These are phyloP conservation scores for Urocitellus parryii DNA, from an alignment of 2,113 vertebrate species.

Conservation along the genomic window DNA sequence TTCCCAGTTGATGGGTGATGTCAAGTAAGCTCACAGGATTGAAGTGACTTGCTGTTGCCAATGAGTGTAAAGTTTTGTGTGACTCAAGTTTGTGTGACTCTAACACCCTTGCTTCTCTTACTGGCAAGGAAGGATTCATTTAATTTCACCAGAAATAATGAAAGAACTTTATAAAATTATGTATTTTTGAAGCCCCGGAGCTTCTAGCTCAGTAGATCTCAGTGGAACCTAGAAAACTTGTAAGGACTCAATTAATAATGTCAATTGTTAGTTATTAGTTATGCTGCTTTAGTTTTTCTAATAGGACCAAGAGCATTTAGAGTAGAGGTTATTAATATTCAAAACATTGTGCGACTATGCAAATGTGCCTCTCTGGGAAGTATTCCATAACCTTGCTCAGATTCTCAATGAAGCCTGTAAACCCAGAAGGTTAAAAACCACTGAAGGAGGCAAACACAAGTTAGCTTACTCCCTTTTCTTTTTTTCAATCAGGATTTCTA, in stretches of 20 bases:
- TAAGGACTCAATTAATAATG: conserved; percentile 52
- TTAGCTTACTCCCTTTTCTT: conserved; percentile 55
- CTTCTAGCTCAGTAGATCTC: conserved; percentile 39
- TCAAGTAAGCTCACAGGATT: neutral
- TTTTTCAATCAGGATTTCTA: conserved; percentile 42
- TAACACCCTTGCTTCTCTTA: conserved; percentile 35
- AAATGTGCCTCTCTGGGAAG: conserved; percentile 77
- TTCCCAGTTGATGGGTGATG: neutral
- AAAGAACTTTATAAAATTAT: conserved; percentile 54
- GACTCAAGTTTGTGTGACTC: neutral
- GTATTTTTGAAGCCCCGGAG: conserved; percentile 28
- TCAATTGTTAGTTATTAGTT: conserved; percentile 75
- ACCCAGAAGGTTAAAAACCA: conserved; percentile 75
- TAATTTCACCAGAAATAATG: conserved; percentile 59
- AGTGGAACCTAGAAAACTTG: conserved; percentile 40
- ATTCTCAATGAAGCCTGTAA: conserved; percentile 77
- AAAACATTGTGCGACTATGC: conserved; percentile 74
- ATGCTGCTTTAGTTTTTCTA: conserved; percentile 72
- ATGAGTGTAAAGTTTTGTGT: neutral
- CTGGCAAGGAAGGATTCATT: conserved; percentile 16
- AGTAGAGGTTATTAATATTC: conserved; percentile 78
- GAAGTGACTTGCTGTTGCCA: neutral
- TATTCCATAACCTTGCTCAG: conserved; percentile 74
- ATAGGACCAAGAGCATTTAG: conserved; percentile 71
- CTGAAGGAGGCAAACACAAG: conserved; percentile 57